Base-by-base conservation (phyloP, 2,797 vertebrate genomes). In the Gymnothorax javanicus region DNA sequence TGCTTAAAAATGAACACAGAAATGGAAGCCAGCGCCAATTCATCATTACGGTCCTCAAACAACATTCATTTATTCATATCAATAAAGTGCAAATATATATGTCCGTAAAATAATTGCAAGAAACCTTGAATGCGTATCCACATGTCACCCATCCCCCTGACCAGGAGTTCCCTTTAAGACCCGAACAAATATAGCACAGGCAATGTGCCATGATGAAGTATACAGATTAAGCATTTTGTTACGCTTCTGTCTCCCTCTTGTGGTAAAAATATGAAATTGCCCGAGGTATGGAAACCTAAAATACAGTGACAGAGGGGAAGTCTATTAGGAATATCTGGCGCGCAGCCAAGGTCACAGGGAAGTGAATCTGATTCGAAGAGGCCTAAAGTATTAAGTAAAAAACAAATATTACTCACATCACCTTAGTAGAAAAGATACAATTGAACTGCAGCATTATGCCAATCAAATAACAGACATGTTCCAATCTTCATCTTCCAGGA, bases 51-150 rank as follows among this genome's bases (percentile, higher is more conserved):
- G 52, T 20, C 52, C 50, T 52, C 50, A 33, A 81, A 23, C 23
- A 8, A 54, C 15, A 54, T 54, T 56, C 17, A 81, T 43, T 56
- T 54, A 81, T n/a, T 81, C 77, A 67, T 60, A 81, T 81, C 52
- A 82, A 83, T 69, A 83, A 86, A 86, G 86, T 83, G 79, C 54
- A 67, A 83, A 83, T 83, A 64, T 83, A 64, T 83, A 83, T 86
- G 81, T 58, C 83, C 79, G 69, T 64, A 23, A 57, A 56, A 86
- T 27, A 50, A 82, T 82, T 54, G 9, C 15, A 81, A 56, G 60
- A 15, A 77, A 54, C 58, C 64, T 56, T 17, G 67, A 52, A 86
- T 81, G 81, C n/a, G 7, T 58, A 54, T 69, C 62, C 62, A 27
- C 20, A 20, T 5, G 77, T 82, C 27, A n/a, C 27, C 11, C 58